phyloP scores from a whole-genome alignment of 2,888 invertebrate species.

The Idaea biselata region DNA sequence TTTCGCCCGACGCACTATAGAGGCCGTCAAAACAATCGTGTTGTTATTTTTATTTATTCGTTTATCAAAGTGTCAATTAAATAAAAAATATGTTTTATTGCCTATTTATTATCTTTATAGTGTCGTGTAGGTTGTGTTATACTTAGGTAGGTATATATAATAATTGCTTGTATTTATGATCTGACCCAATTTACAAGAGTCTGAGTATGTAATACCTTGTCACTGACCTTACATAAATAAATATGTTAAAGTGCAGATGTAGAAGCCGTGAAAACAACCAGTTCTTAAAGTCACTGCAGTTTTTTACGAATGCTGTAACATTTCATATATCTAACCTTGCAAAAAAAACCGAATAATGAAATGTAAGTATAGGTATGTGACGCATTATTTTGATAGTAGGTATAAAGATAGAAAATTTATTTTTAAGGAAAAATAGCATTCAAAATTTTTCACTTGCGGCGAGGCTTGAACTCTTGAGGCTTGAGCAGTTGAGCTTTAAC shows the following conservation, averaged over 20 bases:
- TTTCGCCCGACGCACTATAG: too few relatives aligned
- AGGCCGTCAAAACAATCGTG: too few relatives aligned
- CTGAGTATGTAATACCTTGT: neutral
- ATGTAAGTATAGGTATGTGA: constrained; percentile 5
- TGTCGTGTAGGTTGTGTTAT: too few relatives aligned
- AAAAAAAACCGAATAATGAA: neutral
- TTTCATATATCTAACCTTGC: neutral
- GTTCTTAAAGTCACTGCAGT: neutral
- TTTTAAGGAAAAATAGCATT: too few relatives aligned
- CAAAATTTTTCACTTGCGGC: too few relatives aligned
- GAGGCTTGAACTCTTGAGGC: too few relatives aligned
- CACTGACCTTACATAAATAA: neutral
- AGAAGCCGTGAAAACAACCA: neutral
- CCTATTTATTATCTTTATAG: neutral
- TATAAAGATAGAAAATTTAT: too few relatives aligned
- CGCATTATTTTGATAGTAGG: constrained; percentile 6
- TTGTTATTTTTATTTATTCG: neutral
- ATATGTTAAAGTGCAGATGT: neutral
- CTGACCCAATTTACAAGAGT: neutral
- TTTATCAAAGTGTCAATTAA: neutral
- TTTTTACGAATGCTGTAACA: neutral
- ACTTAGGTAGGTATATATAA: too few relatives aligned
- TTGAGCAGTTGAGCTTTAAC: too few relatives aligned
- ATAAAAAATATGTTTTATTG: neutral
- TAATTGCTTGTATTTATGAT: neutral